A percentile compares a stretch with the other conserved stretches of the same genome.
These are phyloP conservation scores for Gasterosteus nipponicus DNA, from an alignment of 2,113 vertebrate species.

Conservation along the genomic window DNA sequence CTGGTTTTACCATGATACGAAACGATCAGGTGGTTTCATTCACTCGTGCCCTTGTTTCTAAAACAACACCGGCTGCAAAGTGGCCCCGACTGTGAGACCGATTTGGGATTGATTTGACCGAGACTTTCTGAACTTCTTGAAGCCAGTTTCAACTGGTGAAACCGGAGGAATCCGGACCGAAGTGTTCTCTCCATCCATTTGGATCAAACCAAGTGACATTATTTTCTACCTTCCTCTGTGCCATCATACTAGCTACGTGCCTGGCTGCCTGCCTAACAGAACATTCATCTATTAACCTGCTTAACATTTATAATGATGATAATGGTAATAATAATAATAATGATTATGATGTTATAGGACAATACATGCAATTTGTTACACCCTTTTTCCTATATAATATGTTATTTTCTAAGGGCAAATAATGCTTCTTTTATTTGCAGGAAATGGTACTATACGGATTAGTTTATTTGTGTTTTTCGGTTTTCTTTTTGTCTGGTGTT, in stretches of 20 bases:
- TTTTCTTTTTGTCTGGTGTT: constrained; percentile 40
- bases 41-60: constrained; percentile 34
- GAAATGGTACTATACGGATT: constrained; percentile 82
- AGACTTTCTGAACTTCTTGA: constrained; percentile 48
- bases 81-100: constrained; percentile 5
- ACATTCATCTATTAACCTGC: constrained; percentile 78
- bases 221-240: constrained; percentile 79
- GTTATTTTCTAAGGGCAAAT: constrained; percentile 77
- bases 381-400: constrained; percentile 69
- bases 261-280: constrained; percentile 80
- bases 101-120: constrained; percentile 15
- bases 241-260: constrained; percentile 80
- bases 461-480: constrained; percentile 57
- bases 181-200: constrained; percentile 66
- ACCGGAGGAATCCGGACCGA: constrained; percentile 48
- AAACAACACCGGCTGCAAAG: constrained; percentile 34
- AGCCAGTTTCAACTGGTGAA: constrained; percentile 56
- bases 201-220: constrained; percentile 74
- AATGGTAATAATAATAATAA: constrained; percentile 82
- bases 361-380: constrained; percentile 81
- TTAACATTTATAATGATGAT: constrained; percentile 80
- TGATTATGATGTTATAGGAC: constrained; percentile 78
- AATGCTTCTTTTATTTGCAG: constrained; percentile 70
- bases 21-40: constrained; percentile 37
- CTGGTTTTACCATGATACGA: constrained; percentile 34